Base-by-base conservation (phyloP, 2,113 vertebrate species). In the Amblyopsis rosae region DNA sequence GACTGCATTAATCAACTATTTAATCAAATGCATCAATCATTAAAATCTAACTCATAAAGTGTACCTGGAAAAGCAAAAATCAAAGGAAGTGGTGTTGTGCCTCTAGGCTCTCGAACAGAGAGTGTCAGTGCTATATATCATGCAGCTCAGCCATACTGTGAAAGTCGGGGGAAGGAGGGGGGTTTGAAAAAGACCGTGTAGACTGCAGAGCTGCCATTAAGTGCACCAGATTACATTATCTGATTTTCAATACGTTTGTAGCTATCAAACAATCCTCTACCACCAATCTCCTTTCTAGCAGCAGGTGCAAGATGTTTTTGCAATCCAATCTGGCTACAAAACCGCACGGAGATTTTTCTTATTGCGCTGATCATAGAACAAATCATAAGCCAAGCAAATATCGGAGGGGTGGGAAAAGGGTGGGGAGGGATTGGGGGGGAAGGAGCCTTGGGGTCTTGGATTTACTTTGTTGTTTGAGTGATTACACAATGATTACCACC, bases 401-500 rank as follows among this genome's bases (percentile, higher is more conserved):
- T 81, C 72, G 2, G 26, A 61, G 62, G 75, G 83, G 73, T 57
- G 33, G 80, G 65, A 48, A 62, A 33, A 26, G 54, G 57, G 71
- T 9, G 17, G 57, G 80, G 1, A 17, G 16, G 13, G 35, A 13
- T 7, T 8, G 13, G 83, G 82, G 69, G 59, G 75, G 76, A 78
- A 79, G 62, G 16, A 70, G 79, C 77, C 72, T 80, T n/a, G 0
- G 47, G 68, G 66, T 62, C 57, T 69, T 68, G 64, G 62, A 76
- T 86, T 75, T 77, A 75, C 57, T 47, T 65, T 77, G 80, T 79
- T 83, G 79, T 87, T 83, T 85, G 79, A 90, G 77, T 80, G 83
- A 88, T 89, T 85, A 84, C 82, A 80, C 73, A 79, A 80, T 82
- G 86, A 87, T 87, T 86, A 82, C 77, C 76, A 56, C 82, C 82